Conservation (phyloP, 1,140 invertebrate genomes). For the Pogonomyrmex californicus region DNA sequence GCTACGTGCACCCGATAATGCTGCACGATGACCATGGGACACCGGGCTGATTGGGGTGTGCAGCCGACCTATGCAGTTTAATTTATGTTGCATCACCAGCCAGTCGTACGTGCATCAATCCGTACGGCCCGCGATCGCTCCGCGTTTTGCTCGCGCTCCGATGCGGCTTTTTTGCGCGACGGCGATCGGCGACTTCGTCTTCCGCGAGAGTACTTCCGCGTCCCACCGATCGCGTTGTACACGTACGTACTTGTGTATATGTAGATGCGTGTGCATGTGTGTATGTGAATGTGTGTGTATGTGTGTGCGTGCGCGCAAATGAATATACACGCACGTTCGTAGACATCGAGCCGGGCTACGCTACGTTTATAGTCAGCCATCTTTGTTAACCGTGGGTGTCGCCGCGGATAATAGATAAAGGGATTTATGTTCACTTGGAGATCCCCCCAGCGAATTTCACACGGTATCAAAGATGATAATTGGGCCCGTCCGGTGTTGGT, state of each 20-base stretch:
- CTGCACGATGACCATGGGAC: conserved; percentile 81
- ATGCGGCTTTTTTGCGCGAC: conserved; percentile 20
- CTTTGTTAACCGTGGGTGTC: conserved; percentile 70
- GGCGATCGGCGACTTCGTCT: conserved; percentile 21
- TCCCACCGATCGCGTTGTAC: background rate
- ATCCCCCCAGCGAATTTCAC: background rate
- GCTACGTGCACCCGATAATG: conserved; percentile 77
- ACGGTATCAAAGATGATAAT: background rate
- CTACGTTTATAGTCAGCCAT: conserved; percentile 72
- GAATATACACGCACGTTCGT: conserved; percentile 25
- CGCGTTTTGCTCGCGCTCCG: conserved; percentile 49
- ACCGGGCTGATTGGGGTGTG: conserved; percentile 82
- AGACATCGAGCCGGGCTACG: conserved; percentile 24
- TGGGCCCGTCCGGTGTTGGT: background rate
- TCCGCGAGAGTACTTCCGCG: conserved; percentile 5
- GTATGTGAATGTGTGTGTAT: conserved; percentile 4
- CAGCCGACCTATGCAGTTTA: conserved; percentile 82
- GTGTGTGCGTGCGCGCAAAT: conserved; percentile 39
- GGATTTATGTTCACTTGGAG: background rate
- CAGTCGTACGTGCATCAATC: conserved; percentile 78
- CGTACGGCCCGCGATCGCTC: conserved; percentile 57
- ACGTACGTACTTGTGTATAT: conserved; percentile 16
- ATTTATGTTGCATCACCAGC: conserved; percentile 83
- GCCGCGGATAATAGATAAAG: conserved; percentile 8
- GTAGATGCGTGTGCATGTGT: background rate